These are phyloP conservation scores for Omphaloscelis lunosa DNA, from an alignment of 2,888 invertebrate genomes.

Conservation along the genomic window DNA sequence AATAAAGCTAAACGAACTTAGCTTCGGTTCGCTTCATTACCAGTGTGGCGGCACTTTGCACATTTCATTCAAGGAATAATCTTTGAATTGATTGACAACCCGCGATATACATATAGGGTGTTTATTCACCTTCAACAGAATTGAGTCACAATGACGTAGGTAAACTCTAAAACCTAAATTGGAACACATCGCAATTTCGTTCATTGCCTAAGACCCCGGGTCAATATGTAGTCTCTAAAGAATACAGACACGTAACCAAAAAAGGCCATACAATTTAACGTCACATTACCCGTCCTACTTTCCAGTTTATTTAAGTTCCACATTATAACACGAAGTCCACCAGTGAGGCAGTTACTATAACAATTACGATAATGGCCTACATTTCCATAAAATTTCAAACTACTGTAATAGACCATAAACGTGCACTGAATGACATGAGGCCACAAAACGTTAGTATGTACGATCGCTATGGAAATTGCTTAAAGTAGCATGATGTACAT, in stretches of 20 bases:
- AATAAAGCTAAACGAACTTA: too few relatives aligned
- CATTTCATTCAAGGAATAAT: not conserved
- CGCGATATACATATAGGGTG: not conserved
- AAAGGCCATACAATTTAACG: not conserved
- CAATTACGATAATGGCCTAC: slow-evolving; percentile 33
- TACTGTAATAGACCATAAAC: slow-evolving; percentile 34
- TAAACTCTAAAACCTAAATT: not conserved
- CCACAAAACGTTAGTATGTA: slow-evolving; percentile 10
- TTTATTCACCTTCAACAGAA: not conserved
- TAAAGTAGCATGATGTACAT: not conserved
- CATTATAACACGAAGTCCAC: not conserved
- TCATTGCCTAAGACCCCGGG: not conserved
- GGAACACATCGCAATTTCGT: not conserved
- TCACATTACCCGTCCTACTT: not conserved
- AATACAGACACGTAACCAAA: not conserved
- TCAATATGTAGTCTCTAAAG: not conserved
- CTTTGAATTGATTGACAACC: not conserved
- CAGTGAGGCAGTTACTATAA: slow-evolving; percentile 33
- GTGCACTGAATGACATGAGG: slow-evolving; percentile 19
- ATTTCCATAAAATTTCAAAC: slow-evolving; percentile 54
- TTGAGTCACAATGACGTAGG: not conserved
- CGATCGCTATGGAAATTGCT: not conserved
- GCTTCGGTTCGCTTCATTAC: too few relatives aligned
- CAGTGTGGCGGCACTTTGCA: too few relatives aligned
- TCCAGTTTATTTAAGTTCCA: not conserved